Percentiles rank a stretch among this genome's conserved stretches.
Conservation (phyloP, 2,888 invertebrate species). For the Eilema caniola region DNA sequence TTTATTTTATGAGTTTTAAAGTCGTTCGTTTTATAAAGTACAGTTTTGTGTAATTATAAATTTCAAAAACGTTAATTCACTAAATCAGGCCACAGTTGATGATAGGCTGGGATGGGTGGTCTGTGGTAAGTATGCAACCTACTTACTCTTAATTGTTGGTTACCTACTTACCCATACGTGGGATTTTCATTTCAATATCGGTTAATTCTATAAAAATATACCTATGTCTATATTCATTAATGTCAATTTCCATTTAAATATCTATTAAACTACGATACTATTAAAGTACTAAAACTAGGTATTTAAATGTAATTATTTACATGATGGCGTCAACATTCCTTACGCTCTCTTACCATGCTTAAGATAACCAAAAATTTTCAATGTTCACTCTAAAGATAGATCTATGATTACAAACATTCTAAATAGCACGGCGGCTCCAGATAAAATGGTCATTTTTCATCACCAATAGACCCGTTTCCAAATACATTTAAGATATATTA, state of each 20-base stretch:
- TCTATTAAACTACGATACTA: not conserved
- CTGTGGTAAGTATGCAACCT: not conserved
- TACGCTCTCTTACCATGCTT: conserved; percentile 47
- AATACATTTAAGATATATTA: not conserved
- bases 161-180: not conserved
- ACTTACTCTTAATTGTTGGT: not conserved
- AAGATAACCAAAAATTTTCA: conserved; percentile 45
- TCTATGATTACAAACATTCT: not conserved
- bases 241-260: not conserved
- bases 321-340: conserved; percentile 53
- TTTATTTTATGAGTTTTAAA: no score
- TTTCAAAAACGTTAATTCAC: not conserved
- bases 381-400: not conserved
- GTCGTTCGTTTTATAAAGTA: no score
- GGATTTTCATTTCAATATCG: not conserved
- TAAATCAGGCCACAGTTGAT: not conserved
- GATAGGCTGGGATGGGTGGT: not conserved
- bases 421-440: not conserved
- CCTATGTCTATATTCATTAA: not conserved
- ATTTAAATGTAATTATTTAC: conserved; percentile 45
- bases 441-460: not conserved
- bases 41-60: no score
- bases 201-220: not conserved
- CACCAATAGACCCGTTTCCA: conserved; percentile 10
- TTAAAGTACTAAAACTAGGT: not conserved